Evolutionary conservation across 1,140 invertebrate genomes (phyloP), one percentile per base, ranked within the genome.

Genomic region (Hylyphantes graminicola): DNA sequence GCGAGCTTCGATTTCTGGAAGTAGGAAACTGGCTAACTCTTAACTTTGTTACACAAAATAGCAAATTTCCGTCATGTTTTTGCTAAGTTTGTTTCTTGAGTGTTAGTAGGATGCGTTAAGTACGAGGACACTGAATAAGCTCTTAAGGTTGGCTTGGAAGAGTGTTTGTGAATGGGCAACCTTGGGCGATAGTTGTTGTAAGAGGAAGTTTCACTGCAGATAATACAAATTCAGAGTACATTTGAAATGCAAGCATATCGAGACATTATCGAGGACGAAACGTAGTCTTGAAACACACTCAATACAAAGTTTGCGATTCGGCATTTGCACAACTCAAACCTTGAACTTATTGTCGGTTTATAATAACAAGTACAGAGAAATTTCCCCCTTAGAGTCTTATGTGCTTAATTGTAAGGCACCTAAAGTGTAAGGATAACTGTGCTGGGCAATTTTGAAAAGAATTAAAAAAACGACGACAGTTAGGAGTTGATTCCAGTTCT

Each of bases 401-500:
- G 77, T 81, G 54, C 55, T 73, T 72, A 50, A 51, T 61, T 81
- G 68, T 81, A 81, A 81, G 79, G 79, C 79, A 81, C 79, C 67
- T 81, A 81, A 81, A 73, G 67, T 81, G 79, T 81, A 73, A 81
- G 73, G 68, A 55, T 48, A 81, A 53, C 17, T 73, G 65, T 80
- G 64, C 64, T 48, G 55, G 57, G 54, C 72, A 73, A 54, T 70
- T 70, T 70, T 53, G 21, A 65, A 57, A 74, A 35, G 72, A 59
- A 74, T 15, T 74, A 13, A 57, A 35, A 35, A 35, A 35, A 35
- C 35, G 35, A 35, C 35, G 5, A 35, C 35, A 35, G 1, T 35
- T 35, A 35, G 35, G 35, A 35, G 35, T 35, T 35, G 35, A 35
- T 35, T 35, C 35, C 35, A 35, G 35, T 35, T 35, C 35, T 35